Evolutionary conservation across 2,888 invertebrate species (phyloP), one percentile per base, ranked within the genome.

Genomic region (Mechanitis messenoides): DNA sequence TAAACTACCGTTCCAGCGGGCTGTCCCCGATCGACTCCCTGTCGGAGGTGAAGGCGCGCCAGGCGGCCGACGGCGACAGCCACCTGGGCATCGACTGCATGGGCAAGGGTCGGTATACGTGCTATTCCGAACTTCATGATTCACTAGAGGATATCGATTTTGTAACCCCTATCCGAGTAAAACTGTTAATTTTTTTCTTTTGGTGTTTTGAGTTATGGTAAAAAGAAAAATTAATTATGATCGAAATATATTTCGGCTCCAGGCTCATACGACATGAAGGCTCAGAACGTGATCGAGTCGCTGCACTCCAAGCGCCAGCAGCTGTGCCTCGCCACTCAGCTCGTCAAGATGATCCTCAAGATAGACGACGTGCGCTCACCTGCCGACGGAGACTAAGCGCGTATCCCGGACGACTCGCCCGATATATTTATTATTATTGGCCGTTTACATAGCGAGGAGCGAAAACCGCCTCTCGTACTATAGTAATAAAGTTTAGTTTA

Each of bases 281-380:
- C 92, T 6, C 96, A 97, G 86, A 95, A 97, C 81, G 98, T 99
- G 12, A 95, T 99, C 64, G 99, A 99, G 90, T 98, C 99, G 0
- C 92, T 99, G 57, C 95, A 96, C 84, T 97, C 98, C 46, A 99
- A 99, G 92, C 96, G 97, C 76, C 98, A 99, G 79, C 99, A 99
- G 90, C 95, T 99, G 65, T 91, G 98, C 45, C 91, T 99, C 71
- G 99, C 99, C 31, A 98, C 99, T 0, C 99, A 99, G 79, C 92
- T 99, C 67, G 99, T 99, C 59, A 98, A 99, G 84, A 99, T 99
- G 99, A 99, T 99, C 70, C 92, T 99, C 70, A 99, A 99, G 90
- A 99, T 99, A 65, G 99, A 99, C 81, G 99, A 99, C 81, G 96
- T 99, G 50, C 93, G 93, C 64, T 92, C 92, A 3, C 92, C 92